phyloP scores from a whole-genome alignment of 2,797 vertebrate species.

The Sardinella longiceps region DNA sequence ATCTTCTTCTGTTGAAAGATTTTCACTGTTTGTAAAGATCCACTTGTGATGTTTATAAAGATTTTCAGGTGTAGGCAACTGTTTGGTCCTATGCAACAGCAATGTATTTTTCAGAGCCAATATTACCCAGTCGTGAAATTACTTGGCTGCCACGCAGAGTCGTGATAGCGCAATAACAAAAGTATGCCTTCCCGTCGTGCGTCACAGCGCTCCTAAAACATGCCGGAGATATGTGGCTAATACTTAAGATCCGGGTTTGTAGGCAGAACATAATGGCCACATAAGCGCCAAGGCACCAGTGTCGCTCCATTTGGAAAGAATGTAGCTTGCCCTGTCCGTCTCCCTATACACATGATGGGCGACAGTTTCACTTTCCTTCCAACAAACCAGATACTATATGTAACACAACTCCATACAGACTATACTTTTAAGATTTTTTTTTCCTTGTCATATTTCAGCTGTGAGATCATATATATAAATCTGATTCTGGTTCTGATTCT shows the following conservation, averaged over 20 bases:
- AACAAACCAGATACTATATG: too few relatives aligned
- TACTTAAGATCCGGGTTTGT: not conserved
- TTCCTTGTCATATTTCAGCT: not conserved
- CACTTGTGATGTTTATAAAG: not conserved
- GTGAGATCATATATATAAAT: not conserved
- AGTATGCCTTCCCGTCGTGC: not conserved
- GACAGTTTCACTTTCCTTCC: too few relatives aligned
- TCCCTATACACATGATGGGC: not conserved
- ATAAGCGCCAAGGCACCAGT: not conserved
- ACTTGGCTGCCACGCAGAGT: not conserved
- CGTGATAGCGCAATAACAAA: not conserved
- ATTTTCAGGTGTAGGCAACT: too few relatives aligned
- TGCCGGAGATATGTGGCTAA: not conserved
- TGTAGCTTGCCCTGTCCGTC: not conserved
- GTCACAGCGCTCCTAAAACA: not conserved
- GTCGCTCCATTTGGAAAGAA: not conserved
- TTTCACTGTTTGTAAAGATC: too few relatives aligned
- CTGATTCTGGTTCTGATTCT: too few relatives aligned
- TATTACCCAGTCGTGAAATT: not conserved
- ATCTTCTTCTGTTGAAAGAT: too few relatives aligned
- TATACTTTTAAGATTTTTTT: too few relatives aligned
- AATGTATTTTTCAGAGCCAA: too few relatives aligned
- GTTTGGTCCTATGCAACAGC: too few relatives aligned
- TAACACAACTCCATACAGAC: too few relatives aligned
- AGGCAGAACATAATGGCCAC: not conserved